Percentiles rank a stretch among this genome's conserved stretches.
Conservation (phyloP, 2,888 invertebrate species). For the Pachycephus smyrnensis region DNA sequence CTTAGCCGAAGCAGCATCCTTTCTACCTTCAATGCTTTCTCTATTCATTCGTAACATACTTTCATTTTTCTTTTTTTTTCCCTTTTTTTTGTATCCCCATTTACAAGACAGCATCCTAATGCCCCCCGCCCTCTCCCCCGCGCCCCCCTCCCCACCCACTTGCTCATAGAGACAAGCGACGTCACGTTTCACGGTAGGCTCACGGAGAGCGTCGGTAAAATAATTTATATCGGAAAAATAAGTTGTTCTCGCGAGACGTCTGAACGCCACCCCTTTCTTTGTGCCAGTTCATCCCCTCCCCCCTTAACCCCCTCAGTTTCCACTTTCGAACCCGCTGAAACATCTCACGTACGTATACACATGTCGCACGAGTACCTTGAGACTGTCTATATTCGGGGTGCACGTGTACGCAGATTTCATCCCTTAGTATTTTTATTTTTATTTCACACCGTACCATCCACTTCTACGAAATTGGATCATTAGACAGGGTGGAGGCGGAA, state of each 20-base stretch:
- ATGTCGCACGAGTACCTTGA: background rate
- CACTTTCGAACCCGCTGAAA: background rate
- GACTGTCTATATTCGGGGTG: background rate
- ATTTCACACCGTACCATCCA: too few relatives aligned
- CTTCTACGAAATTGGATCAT: too few relatives aligned
- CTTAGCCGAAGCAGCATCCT: constrained; percentile 1
- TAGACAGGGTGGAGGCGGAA: too few relatives aligned
- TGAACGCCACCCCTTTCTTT: background rate
- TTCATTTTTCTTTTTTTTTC: background rate
- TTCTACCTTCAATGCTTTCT: background rate
- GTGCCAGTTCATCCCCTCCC: background rate
- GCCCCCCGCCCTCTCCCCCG: background rate
- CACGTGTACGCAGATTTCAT: background rate
- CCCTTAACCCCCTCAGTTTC: background rate
- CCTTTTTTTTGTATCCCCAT: constrained; percentile 4
- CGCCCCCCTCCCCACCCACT: too few relatives aligned
- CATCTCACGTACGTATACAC: background rate
- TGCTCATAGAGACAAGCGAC: too few relatives aligned
- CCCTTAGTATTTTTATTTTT: background rate
- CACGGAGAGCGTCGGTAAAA: too few relatives aligned
- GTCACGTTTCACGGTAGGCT: too few relatives aligned
- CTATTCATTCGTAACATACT: background rate
- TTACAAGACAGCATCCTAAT: constrained; percentile 13
- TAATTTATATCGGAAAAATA: too few relatives aligned
- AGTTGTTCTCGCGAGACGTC: too few relatives aligned